phyloP scores from a whole-genome alignment of 1,140 invertebrate genomes.

The Ridgeia piscesae region DNA sequence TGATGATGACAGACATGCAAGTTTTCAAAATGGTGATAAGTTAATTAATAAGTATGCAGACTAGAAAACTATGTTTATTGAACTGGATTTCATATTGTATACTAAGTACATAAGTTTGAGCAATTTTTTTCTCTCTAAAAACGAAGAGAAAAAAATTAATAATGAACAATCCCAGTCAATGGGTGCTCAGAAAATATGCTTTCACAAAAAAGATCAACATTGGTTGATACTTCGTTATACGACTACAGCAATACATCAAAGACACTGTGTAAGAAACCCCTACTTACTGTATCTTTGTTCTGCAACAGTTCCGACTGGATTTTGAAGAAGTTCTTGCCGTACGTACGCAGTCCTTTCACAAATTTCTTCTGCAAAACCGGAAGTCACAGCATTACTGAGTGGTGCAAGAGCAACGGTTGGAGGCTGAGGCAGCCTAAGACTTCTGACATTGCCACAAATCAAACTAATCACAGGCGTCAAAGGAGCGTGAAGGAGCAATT shows the following conservation, averaged over 20 bases:
- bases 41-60: too few relatives aligned
- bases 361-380: constrained; percentile 64
- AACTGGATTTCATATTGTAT: too few relatives aligned
- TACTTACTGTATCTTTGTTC: constrained; percentile 87
- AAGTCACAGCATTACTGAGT: constrained; percentile 13
- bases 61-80: too few relatives aligned
- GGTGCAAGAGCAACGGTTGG: neutral
- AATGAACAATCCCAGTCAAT: too few relatives aligned
- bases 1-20: too few relatives aligned
- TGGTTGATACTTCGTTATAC: neutral
- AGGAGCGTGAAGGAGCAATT: neutral
- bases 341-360: constrained; percentile 94
- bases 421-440: neutral
- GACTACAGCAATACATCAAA: neutral
- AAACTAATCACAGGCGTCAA: neutral
- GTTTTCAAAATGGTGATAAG: too few relatives aligned
- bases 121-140: too few relatives aligned
- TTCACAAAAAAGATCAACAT: neutral
- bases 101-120: too few relatives aligned
- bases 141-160: too few relatives aligned
- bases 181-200: neutral
- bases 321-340: constrained; percentile 99
- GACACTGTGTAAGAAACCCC: neutral
- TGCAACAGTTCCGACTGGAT: constrained; percentile 94
- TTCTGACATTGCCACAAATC: neutral